phyloP scores from a whole-genome alignment of 2,113 vertebrate genomes.

The Tretioscincus oriximinensis region DNA sequence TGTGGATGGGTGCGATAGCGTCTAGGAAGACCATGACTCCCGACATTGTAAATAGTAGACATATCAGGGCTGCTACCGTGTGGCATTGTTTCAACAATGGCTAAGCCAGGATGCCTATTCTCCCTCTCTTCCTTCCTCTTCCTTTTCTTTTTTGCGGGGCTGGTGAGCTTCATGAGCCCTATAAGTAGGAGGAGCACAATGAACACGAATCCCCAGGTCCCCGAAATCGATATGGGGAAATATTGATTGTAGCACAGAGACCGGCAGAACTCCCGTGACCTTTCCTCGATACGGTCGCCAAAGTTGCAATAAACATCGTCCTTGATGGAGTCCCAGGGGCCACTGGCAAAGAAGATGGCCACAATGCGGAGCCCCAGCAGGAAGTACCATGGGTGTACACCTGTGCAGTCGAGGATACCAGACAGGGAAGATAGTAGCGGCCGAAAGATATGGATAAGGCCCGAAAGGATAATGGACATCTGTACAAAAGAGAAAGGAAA shows the following conservation, averaged over 20 bases:
- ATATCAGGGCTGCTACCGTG: background rate
- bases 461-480: constrained; percentile 32
- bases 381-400: constrained; percentile 31
- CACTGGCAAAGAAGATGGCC: constrained; percentile 24
- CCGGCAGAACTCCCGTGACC: background rate
- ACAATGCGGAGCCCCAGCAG: constrained; percentile 26
- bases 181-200: background rate
- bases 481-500: background rate
- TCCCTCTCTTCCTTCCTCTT: background rate
- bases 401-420: constrained; percentile 15
- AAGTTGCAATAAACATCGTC: background rate
- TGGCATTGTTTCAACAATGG: background rate
- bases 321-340: background rate
- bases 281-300: background rate
- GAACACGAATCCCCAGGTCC: background rate
- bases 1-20: fast-evolving
- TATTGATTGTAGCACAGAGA: constrained; percentile 14
- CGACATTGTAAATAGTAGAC: background rate
- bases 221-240: background rate
- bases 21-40: background rate
- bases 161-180: constrained; percentile 9
- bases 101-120: background rate
- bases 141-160: background rate
- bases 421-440: constrained; percentile 20
- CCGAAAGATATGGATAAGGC: constrained; percentile 25